Percentiles rank a stretch among this genome's conserved stretches.
phyloP scores from a whole-genome alignment of 1,140 invertebrate genomes.

The Ostrea edulis region DNA sequence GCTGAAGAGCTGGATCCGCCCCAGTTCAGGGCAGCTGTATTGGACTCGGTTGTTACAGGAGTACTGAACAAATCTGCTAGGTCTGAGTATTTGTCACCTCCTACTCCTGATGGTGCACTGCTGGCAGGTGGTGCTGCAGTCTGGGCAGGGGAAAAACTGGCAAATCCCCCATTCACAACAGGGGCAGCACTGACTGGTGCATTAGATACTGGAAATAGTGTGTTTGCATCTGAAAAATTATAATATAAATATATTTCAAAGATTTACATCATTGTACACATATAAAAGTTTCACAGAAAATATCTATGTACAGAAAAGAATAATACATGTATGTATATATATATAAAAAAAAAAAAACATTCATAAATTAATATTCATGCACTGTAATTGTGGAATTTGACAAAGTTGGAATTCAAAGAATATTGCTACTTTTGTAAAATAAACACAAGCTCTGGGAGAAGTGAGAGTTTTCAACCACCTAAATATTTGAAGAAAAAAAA shows the following conservation, averaged over 20 bases:
- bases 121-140: conserved; percentile 46
- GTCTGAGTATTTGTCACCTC: conserved; percentile 70
- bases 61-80: conserved; percentile 68
- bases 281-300: not conserved
- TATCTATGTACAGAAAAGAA: too few species aligned
- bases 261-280: not conserved
- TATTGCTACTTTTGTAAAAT: too few species aligned
- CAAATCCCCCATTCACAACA: conserved; percentile 30
- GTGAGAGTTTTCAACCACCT: too few species aligned
- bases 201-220: conserved; percentile 8
- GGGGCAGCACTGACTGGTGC: conserved; percentile 19
- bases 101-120: conserved; percentile 28
- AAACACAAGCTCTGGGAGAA: too few species aligned
- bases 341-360: too few species aligned
- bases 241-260: not conserved
- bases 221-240: conserved; percentile 4
- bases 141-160: conserved; percentile 47
- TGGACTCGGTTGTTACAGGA: conserved; percentile 49
- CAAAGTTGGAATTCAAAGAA: too few species aligned
- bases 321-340: too few species aligned
- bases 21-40: conserved; percentile 48
- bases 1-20: conserved; percentile 11
- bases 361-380: too few species aligned
- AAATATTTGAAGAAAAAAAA: too few species aligned
- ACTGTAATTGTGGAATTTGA: too few species aligned